Evolutionary conservation across 2,797 vertebrate genomes (phyloP).

Genomic region (Helicolenus hilgendorfi): DNA sequence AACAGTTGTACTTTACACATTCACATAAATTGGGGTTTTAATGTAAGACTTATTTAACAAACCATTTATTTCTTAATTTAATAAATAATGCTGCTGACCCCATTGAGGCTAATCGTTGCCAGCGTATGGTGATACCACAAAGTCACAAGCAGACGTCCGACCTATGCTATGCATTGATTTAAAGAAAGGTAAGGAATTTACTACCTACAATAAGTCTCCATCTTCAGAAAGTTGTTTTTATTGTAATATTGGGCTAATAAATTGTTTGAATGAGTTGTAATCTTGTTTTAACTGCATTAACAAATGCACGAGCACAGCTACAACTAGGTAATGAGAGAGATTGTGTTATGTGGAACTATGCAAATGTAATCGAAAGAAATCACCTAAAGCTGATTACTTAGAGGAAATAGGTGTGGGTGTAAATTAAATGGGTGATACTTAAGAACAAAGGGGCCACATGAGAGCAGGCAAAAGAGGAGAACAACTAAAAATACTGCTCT

Average conservation of each 20-base stretch:
- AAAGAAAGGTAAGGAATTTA: neutral
- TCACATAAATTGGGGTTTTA: neutral
- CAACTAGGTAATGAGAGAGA: neutral
- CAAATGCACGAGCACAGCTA: neutral
- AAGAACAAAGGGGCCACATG: neutral
- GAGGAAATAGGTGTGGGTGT: neutral
- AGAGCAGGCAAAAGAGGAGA: neutral
- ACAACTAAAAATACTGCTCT: neutral
- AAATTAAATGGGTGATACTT: constrained; percentile 24
- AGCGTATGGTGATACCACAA: too few relatives aligned
- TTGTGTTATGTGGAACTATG: neutral
- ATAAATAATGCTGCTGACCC: neutral
- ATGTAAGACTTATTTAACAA: too few relatives aligned
- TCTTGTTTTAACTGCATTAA: neutral
- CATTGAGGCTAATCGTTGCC: neutral
- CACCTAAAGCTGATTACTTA: constrained; percentile 2
- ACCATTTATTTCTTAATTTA: neutral
- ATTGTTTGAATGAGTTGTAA: neutral
- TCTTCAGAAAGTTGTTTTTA: neutral
- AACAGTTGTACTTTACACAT: neutral
- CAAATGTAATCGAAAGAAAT: neutral
- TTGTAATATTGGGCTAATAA: neutral
- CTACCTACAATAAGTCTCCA: neutral
- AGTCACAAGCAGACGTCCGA: neutral
- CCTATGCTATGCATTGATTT: neutral